These are phyloP conservation scores for Danio jaintianensis DNA, from an alignment of 2,797 vertebrate genomes.

Conservation along the genomic window DNA sequence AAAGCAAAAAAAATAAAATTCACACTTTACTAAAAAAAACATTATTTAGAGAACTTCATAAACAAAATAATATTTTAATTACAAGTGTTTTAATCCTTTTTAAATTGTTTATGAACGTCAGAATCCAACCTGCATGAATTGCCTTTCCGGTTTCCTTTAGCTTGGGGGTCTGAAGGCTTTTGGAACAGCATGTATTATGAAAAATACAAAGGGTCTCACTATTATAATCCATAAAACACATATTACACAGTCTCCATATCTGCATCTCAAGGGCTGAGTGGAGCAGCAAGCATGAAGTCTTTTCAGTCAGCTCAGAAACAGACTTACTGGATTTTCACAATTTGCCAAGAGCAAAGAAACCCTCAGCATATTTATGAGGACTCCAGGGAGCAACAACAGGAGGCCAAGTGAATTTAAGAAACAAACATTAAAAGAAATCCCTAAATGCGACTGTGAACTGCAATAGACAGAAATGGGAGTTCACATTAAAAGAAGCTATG, in stretches of 20 bases:
- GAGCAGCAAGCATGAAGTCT: slow-evolving; percentile 2
- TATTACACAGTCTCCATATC: neutral
- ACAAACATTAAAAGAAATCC: slow-evolving; percentile 52
- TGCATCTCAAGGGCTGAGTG: slow-evolving; percentile 11
- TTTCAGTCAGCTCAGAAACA: slow-evolving; percentile 28
- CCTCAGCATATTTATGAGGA: slow-evolving; percentile 33
- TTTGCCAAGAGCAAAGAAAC: slow-evolving; percentile 50
- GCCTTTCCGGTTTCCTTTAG: neutral
- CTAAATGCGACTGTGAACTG: slow-evolving; percentile 34
- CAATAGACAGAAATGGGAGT: slow-evolving; percentile 30
- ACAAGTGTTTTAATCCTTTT: neutral
- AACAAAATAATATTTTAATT: neutral
- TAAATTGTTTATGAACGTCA: neutral
- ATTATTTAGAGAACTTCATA: neutral
- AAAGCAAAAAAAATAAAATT: too few relatives aligned
- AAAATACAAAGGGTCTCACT: slow-evolving; percentile 22
- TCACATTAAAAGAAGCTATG: slow-evolving; percentile 14
- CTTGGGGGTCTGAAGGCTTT: neutral
- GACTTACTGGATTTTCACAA: slow-evolving; percentile 34
- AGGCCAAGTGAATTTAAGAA: slow-evolving; percentile 49
- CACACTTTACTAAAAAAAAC: too few relatives aligned
- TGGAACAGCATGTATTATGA: slow-evolving; percentile 5
- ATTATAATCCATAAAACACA: slow-evolving; percentile 2
- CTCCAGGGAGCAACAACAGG: slow-evolving; percentile 24
- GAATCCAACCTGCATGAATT: neutral